Percentiles rank a stretch among this genome's conserved stretches.
phyloP scores from a whole-genome alignment of 2,113 vertebrate genomes.

The Archilochus colubris region DNA sequence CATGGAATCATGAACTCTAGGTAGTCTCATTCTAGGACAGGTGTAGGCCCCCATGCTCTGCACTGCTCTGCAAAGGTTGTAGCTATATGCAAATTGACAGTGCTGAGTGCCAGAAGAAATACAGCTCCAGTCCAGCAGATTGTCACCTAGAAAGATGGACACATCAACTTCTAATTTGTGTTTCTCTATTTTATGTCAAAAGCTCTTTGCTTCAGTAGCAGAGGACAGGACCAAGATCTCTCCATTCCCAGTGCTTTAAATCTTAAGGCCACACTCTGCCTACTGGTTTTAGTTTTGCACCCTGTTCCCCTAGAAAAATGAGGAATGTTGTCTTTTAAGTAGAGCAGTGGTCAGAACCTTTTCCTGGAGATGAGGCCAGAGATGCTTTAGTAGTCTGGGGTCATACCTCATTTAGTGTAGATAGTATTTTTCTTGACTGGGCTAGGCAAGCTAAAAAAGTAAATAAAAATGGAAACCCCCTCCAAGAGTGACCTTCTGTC shows the following conservation, averaged over 20 bases:
- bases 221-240: not conserved
- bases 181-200: not conserved
- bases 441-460: not conserved
- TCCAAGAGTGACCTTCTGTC: not conserved
- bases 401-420: not conserved
- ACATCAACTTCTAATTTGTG: not conserved
- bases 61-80: not conserved
- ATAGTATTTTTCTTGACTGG: not conserved
- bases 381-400: not conserved
- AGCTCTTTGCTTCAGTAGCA: not conserved
- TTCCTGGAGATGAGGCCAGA: not conserved
- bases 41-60: not conserved
- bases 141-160: not conserved
- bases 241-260: not conserved
- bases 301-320: not conserved
- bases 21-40: not conserved
- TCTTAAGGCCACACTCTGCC: not conserved
- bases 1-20: not conserved
- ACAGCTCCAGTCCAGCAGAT: not conserved
- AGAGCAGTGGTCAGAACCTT: not conserved
- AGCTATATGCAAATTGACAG: not conserved
- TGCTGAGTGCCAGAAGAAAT: not conserved
- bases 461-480: not conserved
- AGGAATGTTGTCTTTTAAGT: not conserved
- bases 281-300: not conserved